phyloP scores from a whole-genome alignment of 2,797 vertebrate genomes.

The Valencia hispanica region DNA sequence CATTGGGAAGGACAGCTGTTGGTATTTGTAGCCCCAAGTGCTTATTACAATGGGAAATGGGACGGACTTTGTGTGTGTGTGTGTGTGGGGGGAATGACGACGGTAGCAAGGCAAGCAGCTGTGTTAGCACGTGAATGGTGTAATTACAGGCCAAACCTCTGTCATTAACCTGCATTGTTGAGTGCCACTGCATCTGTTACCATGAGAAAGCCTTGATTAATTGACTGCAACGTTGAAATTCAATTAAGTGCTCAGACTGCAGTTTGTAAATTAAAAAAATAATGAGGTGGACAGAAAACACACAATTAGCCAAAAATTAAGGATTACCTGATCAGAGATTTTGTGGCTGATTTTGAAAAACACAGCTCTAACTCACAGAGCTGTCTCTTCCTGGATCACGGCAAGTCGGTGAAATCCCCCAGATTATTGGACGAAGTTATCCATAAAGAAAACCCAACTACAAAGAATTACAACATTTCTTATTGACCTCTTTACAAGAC shows the following conservation, averaged over 20 bases:
- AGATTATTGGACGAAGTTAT: neutral
- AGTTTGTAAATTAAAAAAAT: slow-evolving; percentile 87
- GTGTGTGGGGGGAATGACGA: slow-evolving; percentile 74
- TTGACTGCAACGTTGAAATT: slow-evolving; percentile 89
- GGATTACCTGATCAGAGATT: neutral
- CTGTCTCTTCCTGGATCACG: neutral
- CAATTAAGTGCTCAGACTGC: slow-evolving; percentile 87
- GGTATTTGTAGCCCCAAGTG: slow-evolving; percentile 86
- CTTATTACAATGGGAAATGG: slow-evolving; percentile 94
- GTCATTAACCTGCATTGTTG: slow-evolving; percentile 91
- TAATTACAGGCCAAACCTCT: slow-evolving; percentile 88
- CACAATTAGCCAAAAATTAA: neutral
- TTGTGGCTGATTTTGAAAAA: neutral
- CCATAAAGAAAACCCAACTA: too few species aligned
- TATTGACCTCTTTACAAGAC: too few species aligned
- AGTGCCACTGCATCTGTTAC: slow-evolving; percentile 92
- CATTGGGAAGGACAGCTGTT: slow-evolving; percentile 78
- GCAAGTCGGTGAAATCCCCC: neutral
- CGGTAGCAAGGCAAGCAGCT: slow-evolving; percentile 88
- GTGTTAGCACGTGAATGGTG: slow-evolving; percentile 95
- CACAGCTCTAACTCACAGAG: neutral
- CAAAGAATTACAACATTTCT: too few species aligned
- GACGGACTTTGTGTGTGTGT: slow-evolving; percentile 45
- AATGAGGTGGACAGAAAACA: slow-evolving; percentile 76
- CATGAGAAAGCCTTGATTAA: slow-evolving; percentile 96